Evolutionary conservation across 1,140 invertebrate genomes (phyloP).

Genomic region (Lasioglossum albipes): DNA sequence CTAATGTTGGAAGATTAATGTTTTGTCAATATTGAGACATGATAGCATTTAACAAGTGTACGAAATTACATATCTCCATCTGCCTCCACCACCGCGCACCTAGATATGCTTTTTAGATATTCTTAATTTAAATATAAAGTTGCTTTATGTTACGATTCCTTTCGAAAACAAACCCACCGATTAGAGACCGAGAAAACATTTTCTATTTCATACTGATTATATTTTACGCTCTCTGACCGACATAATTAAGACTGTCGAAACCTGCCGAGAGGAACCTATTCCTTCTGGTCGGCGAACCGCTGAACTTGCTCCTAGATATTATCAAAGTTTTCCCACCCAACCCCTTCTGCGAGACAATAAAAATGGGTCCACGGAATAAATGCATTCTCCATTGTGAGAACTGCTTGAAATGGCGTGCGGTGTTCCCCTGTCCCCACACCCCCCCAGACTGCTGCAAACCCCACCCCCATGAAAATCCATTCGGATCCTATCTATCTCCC

Average conservation of each 20-base stretch:
- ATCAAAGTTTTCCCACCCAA: conserved; percentile 68
- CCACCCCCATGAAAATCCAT: conserved; percentile 37
- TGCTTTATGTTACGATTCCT: too few species aligned
- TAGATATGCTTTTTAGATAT: too few species aligned
- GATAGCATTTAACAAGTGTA: too few species aligned
- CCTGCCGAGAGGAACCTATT: conserved; percentile 15
- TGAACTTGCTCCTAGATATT: conserved; percentile 64
- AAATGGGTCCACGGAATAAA: conserved; percentile 65
- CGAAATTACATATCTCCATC: too few species aligned
- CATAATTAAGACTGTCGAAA: conserved; percentile 63
- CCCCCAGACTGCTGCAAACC: background rate
- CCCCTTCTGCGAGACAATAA: conserved; percentile 56
- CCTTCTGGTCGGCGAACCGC: conserved; percentile 36
- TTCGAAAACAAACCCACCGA: too few species aligned
- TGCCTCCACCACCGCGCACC: too few species aligned
- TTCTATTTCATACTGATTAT: conserved; percentile 41
- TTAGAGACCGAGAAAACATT: background rate
- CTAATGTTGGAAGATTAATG: too few species aligned
- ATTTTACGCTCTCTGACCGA: conserved; percentile 31
- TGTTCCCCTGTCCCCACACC: conserved; percentile 5
- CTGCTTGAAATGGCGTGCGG: conserved; percentile 39
- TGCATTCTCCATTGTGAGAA: conserved; percentile 62
- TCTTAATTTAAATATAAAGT: too few species aligned
- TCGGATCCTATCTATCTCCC: conserved; percentile 38
- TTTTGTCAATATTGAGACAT: too few species aligned